These are phyloP conservation scores for Myzus persicae DNA, from an alignment of 1,140 invertebrate genomes.

Conservation along the genomic window DNA sequence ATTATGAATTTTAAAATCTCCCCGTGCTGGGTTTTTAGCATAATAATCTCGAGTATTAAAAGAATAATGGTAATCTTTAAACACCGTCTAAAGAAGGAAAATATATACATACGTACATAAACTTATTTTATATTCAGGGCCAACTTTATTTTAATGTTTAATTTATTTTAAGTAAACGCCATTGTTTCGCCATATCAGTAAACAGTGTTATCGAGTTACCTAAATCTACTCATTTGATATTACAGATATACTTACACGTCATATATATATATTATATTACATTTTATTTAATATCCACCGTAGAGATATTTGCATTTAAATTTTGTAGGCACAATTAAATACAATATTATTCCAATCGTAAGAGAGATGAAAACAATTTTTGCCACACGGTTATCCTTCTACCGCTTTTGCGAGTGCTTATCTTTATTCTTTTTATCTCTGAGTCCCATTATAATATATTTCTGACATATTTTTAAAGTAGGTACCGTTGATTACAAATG, in stretches of 20 bases:
- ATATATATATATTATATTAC: background rate
- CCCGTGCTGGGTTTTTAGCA: background rate
- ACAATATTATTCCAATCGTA: background rate
- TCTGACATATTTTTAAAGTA: background rate
- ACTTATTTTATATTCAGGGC: conserved; percentile 23
- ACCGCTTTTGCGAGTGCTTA: background rate
- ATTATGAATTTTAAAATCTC: conserved; percentile 13
- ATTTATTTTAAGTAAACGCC: background rate
- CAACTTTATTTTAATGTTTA: background rate
- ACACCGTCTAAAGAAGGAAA: background rate
- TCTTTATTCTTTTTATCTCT: background rate
- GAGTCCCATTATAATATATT: background rate
- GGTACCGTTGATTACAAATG: background rate
- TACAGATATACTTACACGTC: background rate
- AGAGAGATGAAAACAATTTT: background rate
- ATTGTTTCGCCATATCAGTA: background rate
- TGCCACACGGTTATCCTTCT: background rate
- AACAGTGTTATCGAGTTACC: background rate
- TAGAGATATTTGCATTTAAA: background rate
- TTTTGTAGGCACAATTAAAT: background rate
- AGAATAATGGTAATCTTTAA: conserved; percentile 28
- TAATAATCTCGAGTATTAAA: background rate
- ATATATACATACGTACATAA: background rate
- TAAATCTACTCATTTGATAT: background rate
- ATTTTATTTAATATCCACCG: background rate